Percentiles rank a stretch among this genome's conserved stretches.
These are phyloP conservation scores for Ectemnius lituratus DNA, from an alignment of 2,888 invertebrate genomes.

Conservation along the genomic window DNA sequence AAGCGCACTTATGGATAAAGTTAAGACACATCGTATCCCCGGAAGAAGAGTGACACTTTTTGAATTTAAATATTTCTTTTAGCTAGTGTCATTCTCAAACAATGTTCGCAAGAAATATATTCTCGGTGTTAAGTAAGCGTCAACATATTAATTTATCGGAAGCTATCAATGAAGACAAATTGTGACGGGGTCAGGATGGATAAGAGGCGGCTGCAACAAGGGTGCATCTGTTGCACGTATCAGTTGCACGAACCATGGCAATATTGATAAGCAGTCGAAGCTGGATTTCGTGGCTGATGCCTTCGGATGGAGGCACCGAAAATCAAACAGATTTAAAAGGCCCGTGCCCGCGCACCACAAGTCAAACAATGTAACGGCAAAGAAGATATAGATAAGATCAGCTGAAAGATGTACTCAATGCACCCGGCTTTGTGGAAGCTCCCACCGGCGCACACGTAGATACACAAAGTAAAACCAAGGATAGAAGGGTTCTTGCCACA, in stretches of 20 bases:
- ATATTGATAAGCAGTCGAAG: not conserved
- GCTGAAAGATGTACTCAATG: constrained; percentile 3
- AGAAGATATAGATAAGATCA: constrained; percentile 14
- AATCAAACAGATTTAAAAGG: constrained; percentile 31
- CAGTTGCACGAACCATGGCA: not conserved
- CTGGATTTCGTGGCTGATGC: not conserved
- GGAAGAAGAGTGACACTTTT: too few relatives aligned
- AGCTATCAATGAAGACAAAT: constrained; percentile 1
- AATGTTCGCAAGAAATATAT: too few relatives aligned
- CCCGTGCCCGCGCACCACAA: constrained; percentile 19
- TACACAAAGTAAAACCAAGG: too few relatives aligned
- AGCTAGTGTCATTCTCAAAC: too few relatives aligned
- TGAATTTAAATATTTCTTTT: too few relatives aligned
- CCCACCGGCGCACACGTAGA: not conserved
- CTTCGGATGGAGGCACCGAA: not conserved
- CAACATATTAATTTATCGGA: not conserved
- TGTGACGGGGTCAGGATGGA: not conserved
- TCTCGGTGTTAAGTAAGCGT: too few relatives aligned
- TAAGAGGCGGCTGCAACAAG: not conserved
- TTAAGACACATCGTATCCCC: too few relatives aligned
- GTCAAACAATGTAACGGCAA: constrained; percentile 39
- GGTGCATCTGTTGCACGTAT: constrained; percentile 9
- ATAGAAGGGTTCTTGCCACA: not conserved
- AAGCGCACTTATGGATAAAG: too few relatives aligned
- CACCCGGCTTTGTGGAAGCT: not conserved